Percentiles rank a stretch among this genome's conserved stretches.
Evolutionary conservation across 2,797 vertebrate genomes (phyloP).

Genomic region (Sarcophilus harrisii): DNA sequence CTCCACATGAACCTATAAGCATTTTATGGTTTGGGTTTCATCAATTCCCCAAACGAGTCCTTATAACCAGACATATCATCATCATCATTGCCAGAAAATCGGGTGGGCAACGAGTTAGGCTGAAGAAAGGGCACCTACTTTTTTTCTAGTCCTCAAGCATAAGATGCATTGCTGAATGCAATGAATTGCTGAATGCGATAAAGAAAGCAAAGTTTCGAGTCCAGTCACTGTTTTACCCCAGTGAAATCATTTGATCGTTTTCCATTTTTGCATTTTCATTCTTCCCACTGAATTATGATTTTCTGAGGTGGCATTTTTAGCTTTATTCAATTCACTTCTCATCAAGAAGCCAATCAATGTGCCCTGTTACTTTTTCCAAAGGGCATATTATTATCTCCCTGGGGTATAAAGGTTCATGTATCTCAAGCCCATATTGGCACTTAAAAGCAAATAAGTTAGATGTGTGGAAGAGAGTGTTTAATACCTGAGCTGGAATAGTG

Average conservation of each 20-base stretch:
- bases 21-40: constrained; percentile 56
- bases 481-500: constrained; percentile 52
- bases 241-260: constrained; percentile 48
- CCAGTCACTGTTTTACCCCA: neutral
- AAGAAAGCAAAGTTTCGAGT: constrained; percentile 25
- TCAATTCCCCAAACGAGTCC: constrained; percentile 42
- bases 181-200: neutral
- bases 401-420: constrained; percentile 65
- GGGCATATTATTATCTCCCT: constrained; percentile 66
- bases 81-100: constrained; percentile 41
- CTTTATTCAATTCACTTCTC: constrained; percentile 74
- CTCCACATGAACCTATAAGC: constrained; percentile 29
- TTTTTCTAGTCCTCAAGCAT: constrained; percentile 26
- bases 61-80: constrained; percentile 44
- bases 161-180: neutral
- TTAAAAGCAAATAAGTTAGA: constrained; percentile 76
- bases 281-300: constrained; percentile 49
- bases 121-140: neutral
- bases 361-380: constrained; percentile 67
- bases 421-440: constrained; percentile 68
- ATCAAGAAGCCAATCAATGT: constrained; percentile 75
- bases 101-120: constrained; percentile 7
- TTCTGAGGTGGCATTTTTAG: constrained; percentile 41
- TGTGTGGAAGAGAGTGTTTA: constrained; percentile 66
- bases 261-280: constrained; percentile 57